Base-by-base conservation (phyloP, 2,888 invertebrate species). In the Drosophila borealis region DNA sequence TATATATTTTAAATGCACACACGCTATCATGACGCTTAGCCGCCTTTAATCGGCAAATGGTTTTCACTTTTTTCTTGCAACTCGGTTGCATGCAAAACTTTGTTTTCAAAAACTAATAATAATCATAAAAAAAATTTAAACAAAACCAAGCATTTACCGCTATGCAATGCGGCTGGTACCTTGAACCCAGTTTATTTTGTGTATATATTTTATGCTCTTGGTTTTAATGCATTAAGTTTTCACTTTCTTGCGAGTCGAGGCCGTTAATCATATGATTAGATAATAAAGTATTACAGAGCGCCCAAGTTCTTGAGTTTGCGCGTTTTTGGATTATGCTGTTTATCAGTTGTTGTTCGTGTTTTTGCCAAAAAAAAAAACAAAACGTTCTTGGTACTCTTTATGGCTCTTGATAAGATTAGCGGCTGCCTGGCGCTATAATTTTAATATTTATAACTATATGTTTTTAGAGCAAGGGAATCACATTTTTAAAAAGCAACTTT, bases 261-360 rank as follows among this genome's bases (percentile, higher is more conserved):
- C 64, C 66, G 73, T 68, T 81, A 79, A 79, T 81, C 77, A 73
- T 64, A 57, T 71, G 83, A 84, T 83, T 84, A 73, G 80, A 81
- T 87, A 84, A 87, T 80, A 55, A 41, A 49, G 45, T 39, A 55
- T 68, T 76, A 56, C 46, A 68, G 8, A 13, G 39, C 25, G 36
- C 34, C 13, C 60, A 34, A 41, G 37, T 69, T 74, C 74, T 74
- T 55, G 34, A 53, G 36, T 50, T 65, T 56, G 36, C 37, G 42
- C 25, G 36, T 37, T 41, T 17, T 66, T 61, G 86, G 74, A 71
- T 66, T 66, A 74, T 68, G 65, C 45, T 59, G 33, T 67, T 80
- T 85, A 81, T 81, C 85, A 62, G 39, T 45, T 56, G 14, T 36
- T 48, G 29, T 53, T 36, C 46, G 17, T 45, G n/a, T 13, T 53